phyloP scores from a whole-genome alignment of 1,140 invertebrate genomes.

The Dinoponera quadriceps region DNA sequence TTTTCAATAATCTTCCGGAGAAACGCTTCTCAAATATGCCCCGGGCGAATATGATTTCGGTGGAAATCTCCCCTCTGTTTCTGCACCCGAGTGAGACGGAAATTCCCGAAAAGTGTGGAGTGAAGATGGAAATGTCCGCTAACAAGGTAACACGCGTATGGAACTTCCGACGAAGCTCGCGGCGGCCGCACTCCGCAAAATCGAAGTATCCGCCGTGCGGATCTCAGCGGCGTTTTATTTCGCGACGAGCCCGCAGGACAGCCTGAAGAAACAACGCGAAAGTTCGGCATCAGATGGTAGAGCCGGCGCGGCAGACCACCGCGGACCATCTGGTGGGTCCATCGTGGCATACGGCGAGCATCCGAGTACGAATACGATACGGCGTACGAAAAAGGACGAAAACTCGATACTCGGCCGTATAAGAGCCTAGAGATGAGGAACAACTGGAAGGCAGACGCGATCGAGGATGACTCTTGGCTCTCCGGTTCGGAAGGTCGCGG shows the following conservation, averaged over 20 bases:
- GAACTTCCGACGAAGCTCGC: no score
- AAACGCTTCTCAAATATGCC: no score
- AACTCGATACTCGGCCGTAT: slow-evolving; percentile 73
- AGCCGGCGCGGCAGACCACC: slow-evolving; percentile 72
- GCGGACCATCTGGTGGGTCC: slow-evolving; percentile 83
- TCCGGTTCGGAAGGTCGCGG: no score
- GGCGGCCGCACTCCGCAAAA: no score
- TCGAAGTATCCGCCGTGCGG: no score
- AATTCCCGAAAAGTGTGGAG: no score
- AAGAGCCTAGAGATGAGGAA: slow-evolving; percentile 65
- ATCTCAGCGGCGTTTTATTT: slow-evolving; percentile 42
- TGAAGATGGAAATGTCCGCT: no score
- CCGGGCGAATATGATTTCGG: no score
- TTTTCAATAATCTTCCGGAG: no score
- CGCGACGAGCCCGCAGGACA: slow-evolving; percentile 49
- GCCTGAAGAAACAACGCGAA: slow-evolving; percentile 71
- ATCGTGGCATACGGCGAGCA: slow-evolving; percentile 79
- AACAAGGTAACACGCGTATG: no score
- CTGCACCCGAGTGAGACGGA: no score
- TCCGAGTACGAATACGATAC: slow-evolving; percentile 54
- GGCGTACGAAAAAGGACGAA: slow-evolving; percentile 67
- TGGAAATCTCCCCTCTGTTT: no score
- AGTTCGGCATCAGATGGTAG: slow-evolving; percentile 79
- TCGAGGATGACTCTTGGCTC: neutral
- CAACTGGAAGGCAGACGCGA: slow-evolving; percentile 34